Percentiles rank a stretch among this genome's conserved stretches.
These are phyloP conservation scores for Delichon dasypus DNA, from an alignment of 2,797 vertebrate species.

Conservation along the genomic window DNA sequence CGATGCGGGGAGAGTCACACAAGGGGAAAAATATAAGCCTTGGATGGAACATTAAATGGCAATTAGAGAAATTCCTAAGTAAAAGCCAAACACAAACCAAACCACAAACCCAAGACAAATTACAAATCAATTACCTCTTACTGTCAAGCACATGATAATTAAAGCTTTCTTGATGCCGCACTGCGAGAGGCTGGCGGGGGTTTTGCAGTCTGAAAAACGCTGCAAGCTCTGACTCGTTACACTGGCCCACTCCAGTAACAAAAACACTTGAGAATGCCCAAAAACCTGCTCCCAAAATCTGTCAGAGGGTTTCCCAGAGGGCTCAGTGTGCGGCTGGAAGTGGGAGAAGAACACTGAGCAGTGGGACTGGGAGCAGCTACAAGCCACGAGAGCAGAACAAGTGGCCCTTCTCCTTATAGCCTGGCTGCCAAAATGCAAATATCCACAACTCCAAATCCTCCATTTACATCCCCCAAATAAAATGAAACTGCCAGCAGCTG, in stretches of 20 bases:
- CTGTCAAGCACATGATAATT: slow-evolving; percentile 3
- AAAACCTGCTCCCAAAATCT: neutral
- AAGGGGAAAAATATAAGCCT: neutral
- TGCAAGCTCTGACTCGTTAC: neutral
- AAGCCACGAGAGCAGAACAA: neutral
- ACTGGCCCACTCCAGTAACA: neutral
- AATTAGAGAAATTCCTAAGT: neutral
- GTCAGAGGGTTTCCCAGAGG: neutral
- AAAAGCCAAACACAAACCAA: neutral
- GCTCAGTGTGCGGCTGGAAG: neutral
- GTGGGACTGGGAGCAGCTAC: neutral
- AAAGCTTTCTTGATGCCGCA: neutral
- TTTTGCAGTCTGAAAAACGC: neutral
- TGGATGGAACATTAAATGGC: neutral
- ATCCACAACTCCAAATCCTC: neutral
- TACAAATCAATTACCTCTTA: neutral
- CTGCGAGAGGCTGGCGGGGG: neutral
- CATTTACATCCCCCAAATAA: neutral
- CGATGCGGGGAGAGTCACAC: neutral
- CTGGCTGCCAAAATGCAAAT: neutral
- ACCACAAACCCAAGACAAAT: neutral
- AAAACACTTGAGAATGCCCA: neutral
- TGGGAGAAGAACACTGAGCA: neutral
- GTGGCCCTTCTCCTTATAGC: neutral
- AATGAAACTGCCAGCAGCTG: neutral